Conservation (phyloP, 2,888 invertebrate genomes). For the Microctonus hyperodae region DNA sequence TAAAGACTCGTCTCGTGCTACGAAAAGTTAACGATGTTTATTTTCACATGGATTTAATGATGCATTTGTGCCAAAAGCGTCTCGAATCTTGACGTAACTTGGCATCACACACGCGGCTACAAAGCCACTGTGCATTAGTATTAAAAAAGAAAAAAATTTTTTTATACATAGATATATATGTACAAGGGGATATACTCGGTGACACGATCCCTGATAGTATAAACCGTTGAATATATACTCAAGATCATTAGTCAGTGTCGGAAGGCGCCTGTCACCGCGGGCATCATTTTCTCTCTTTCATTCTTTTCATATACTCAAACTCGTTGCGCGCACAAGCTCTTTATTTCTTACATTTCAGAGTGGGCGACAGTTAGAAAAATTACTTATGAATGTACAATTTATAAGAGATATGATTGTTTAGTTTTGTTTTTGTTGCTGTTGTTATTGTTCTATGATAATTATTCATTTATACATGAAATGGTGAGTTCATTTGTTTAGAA, state of each 20-base stretch:
- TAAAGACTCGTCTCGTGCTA: constrained; percentile 23
- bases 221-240: constrained; percentile 49
- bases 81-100: constrained; percentile 41
- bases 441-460: too few species aligned
- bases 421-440: neutral
- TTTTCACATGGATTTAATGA: constrained; percentile 49
- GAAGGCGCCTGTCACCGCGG: constrained; percentile 49
- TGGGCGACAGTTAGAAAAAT: constrained; percentile 24
- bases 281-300: constrained; percentile 30
- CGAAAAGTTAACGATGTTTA: constrained; percentile 45
- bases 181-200: constrained; percentile 22
- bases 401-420: neutral
- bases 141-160: constrained; percentile 10
- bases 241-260: constrained; percentile 55
- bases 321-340: neutral
- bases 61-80: constrained; percentile 45
- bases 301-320: constrained; percentile 30
- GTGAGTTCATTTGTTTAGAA: too few species aligned
- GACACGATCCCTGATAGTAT: constrained; percentile 39
- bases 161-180: constrained; percentile 8
- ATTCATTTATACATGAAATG: too few species aligned
- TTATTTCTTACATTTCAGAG: constrained; percentile 14
- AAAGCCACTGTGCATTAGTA: constrained; percentile 32
- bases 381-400: constrained; percentile 31
- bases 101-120: constrained; percentile 18